Percentiles rank a stretch among this genome's conserved stretches.
These are phyloP conservation scores for Scaptomyza reducta DNA, from an alignment of 2,888 invertebrate species.

Conservation along the genomic window DNA sequence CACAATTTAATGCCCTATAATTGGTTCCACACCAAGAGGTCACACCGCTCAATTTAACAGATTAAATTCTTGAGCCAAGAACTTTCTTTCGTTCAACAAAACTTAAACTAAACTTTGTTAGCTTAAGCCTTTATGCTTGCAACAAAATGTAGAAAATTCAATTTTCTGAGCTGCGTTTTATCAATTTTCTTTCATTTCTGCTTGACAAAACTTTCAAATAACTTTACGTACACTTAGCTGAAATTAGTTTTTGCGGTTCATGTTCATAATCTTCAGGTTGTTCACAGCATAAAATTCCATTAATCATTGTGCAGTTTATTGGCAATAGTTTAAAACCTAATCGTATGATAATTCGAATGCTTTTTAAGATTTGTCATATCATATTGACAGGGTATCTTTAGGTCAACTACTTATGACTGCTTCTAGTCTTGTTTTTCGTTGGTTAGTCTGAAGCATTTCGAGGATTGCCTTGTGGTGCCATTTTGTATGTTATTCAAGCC, in stretches of 20 bases:
- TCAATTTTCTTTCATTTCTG: no score
- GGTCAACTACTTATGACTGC: neutral
- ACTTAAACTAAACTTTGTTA: neutral
- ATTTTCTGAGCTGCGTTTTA: no score
- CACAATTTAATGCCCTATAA: neutral
- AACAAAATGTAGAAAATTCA: no score
- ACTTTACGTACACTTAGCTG: no score
- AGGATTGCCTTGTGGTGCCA: slow-evolving; percentile 52
- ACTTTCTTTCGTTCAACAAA: neutral
- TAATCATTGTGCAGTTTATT: no score
- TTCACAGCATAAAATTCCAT: no score
- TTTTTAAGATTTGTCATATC: no score
- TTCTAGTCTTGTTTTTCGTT: slow-evolving; percentile 3
- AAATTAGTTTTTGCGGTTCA: no score
- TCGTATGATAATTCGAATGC: no score
- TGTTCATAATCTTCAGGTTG: no score
- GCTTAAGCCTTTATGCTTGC: neutral
- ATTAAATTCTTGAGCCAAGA: neutral
- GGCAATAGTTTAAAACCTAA: no score
- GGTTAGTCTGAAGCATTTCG: slow-evolving; percentile 32
- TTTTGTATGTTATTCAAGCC: slow-evolving; percentile 36
- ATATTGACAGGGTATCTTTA: neutral
- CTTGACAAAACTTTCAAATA: no score
- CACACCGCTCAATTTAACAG: neutral
- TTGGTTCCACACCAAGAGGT: neutral